Percentiles rank a stretch among this genome's conserved stretches.
Evolutionary conservation across 2,888 invertebrate species (phyloP).

Genomic region (Melanostoma scalare): DNA sequence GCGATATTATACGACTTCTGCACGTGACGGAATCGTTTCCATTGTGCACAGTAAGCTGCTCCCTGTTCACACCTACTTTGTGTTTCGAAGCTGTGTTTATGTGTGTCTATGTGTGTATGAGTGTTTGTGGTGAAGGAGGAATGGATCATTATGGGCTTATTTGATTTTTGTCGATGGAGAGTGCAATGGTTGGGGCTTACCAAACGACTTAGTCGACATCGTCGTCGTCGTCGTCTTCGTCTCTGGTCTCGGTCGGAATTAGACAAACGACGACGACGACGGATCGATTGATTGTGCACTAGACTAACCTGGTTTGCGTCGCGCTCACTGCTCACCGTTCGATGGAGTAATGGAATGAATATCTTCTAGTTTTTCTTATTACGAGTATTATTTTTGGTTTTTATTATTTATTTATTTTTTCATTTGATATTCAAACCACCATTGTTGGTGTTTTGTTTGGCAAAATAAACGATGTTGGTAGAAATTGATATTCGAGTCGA

Average conservation of each 20-base stretch:
- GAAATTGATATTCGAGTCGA: slow-evolving; percentile 68
- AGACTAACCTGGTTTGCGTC: slow-evolving; percentile 54
- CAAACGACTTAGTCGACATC: not conserved
- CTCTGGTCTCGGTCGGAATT: slow-evolving; percentile 27
- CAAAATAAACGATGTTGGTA: slow-evolving; percentile 60
- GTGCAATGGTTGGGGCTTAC: slow-evolving; percentile 13
- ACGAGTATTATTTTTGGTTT: not conserved
- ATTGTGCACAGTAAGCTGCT: slow-evolving; percentile 29
- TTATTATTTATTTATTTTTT: slow-evolving; percentile 8
- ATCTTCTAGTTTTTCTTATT: slow-evolving; percentile 38
- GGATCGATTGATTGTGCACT: slow-evolving; percentile 63
- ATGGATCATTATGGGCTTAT: slow-evolving; percentile 60
- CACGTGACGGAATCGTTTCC: slow-evolving; percentile 61
- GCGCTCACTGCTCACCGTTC: slow-evolving; percentile 37
- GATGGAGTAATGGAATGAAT: slow-evolving; percentile 54
- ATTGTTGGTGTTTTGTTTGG: slow-evolving; percentile 48
- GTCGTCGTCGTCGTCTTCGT: slow-evolving; percentile 5
- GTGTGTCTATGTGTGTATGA: not conserved
- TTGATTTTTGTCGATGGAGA: slow-evolving; percentile 20
- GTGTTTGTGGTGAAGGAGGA: slow-evolving; percentile 34
- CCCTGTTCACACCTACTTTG: slow-evolving; percentile 64
- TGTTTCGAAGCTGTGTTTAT: slow-evolving; percentile 4
- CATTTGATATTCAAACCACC: slow-evolving; percentile 5
- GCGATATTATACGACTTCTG: slow-evolving; percentile 63
- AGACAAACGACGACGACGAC: slow-evolving; percentile 46